These are phyloP conservation scores for Fulmarus glacialis DNA, from an alignment of 2,113 vertebrate genomes.

Conservation along the genomic window DNA sequence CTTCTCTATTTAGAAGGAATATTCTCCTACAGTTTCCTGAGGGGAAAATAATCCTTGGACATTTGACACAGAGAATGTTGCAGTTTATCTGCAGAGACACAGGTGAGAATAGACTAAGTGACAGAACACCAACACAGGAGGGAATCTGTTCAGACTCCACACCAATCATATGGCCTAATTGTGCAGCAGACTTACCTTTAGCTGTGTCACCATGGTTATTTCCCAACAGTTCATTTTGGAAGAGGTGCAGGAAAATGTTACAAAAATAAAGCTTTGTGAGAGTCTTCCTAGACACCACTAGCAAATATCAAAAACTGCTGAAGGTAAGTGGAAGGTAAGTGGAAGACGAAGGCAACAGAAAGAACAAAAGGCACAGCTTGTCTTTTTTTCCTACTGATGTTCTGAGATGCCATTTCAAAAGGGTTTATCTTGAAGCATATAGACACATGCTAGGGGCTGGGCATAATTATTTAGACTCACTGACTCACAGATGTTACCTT, in stretches of 20 bases:
- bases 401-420: background rate
- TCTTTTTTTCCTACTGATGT: background rate
- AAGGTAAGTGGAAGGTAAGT: background rate
- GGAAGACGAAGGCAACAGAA: background rate
- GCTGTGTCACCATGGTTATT: background rate
- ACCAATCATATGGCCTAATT: background rate
- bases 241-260: background rate
- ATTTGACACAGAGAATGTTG: background rate
- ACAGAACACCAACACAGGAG: background rate
- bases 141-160: background rate
- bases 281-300: background rate
- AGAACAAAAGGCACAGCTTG: background rate
- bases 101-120: background rate
- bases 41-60: background rate
- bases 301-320: background rate
- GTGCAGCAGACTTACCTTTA: background rate
- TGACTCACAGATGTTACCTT: conserved; percentile 41
- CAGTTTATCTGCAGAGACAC: background rate
- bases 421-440: background rate
- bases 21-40: background rate
- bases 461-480: background rate
- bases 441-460: background rate
- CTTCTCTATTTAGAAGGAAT: background rate
- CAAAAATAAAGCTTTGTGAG: background rate
- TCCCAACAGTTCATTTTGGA: background rate